Conservation (phyloP, 2,888 invertebrate genomes). For the Liposcelis brunnea region DNA sequence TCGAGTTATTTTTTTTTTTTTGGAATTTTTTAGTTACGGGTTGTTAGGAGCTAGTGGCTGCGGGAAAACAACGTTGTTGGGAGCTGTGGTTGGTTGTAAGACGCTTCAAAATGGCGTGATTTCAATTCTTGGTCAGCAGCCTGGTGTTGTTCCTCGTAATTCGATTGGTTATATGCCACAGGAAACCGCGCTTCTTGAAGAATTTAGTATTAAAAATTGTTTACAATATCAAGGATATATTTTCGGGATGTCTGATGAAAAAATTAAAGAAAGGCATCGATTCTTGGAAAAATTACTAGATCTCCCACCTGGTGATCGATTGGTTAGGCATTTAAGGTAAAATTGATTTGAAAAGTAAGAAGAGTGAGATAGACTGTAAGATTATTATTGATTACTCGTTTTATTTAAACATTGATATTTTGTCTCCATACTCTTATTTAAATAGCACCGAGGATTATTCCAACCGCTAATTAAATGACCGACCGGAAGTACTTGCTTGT, state of each 20-base stretch:
- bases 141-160: conserved; percentile 22
- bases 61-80: conserved; percentile 34
- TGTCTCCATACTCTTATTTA: too few species aligned
- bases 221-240: conserved; percentile 24
- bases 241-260: conserved; percentile 24
- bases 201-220: conserved; percentile 2
- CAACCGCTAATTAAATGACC: too few species aligned
- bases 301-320: conserved; percentile 46
- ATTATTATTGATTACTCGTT: too few species aligned
- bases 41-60: conserved; percentile 37
- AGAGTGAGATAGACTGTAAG: too few species aligned
- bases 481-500: too few species aligned
- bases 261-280: conserved; percentile 40
- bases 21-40: conserved; percentile 30
- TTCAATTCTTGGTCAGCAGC: conserved; percentile 27
- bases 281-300: conserved; percentile 56
- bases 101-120: conserved; percentile 28
- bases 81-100: conserved; percentile 30
- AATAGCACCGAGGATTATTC: too few species aligned
- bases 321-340: conserved; percentile 36
- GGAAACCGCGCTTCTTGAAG: neutral
- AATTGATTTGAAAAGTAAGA: too few species aligned
- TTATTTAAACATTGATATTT: too few species aligned
- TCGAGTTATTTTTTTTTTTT: neutral
- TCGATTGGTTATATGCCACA: conserved; percentile 18